A percentile compares a stretch with the other conserved stretches of the same genome.
Conservation (phyloP, 1,140 invertebrate genomes). For the Augochlora pura region DNA sequence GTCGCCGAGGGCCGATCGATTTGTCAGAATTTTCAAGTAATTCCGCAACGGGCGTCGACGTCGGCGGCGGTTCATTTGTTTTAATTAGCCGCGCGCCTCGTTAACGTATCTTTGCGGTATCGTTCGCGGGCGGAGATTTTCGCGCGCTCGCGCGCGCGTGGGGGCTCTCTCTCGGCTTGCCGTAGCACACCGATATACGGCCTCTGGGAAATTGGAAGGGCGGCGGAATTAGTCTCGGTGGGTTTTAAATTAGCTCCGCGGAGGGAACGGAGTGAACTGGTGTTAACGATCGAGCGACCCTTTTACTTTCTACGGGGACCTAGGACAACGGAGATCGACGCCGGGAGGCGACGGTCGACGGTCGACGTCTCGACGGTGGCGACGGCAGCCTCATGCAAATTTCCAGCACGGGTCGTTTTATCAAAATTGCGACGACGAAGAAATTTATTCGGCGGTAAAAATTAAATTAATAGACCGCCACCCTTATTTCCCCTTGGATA, state of each 20-base stretch:
- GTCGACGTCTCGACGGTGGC: no score
- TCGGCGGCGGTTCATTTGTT: constrained; percentile 51
- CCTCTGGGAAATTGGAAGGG: constrained; percentile 12
- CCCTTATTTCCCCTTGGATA: no score
- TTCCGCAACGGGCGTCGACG: no score
- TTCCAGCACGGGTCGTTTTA: no score
- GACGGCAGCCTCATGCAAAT: no score
- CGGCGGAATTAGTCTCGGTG: constrained; percentile 12
- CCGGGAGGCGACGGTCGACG: no score
- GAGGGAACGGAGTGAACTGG: neutral
- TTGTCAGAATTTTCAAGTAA: constrained; percentile 58
- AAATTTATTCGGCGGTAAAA: no score
- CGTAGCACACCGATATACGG: neutral
- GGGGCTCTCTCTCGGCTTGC: neutral
- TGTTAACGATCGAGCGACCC: neutral
- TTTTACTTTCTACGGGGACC: neutral
- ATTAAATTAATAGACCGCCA: no score
- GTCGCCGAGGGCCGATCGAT: constrained; percentile 50
- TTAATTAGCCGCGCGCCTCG: constrained; percentile 51
- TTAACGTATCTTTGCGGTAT: constrained; percentile 52
- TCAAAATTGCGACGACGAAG: no score
- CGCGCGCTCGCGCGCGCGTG: neutral
- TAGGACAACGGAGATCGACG: neutral
- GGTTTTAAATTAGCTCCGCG: neutral
- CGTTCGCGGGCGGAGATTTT: constrained; percentile 36